A percentile compares a stretch with the other conserved stretches of the same genome.
Evolutionary conservation across 2,797 vertebrate species (phyloP).

Genomic region (Potorous gilbertii): DNA sequence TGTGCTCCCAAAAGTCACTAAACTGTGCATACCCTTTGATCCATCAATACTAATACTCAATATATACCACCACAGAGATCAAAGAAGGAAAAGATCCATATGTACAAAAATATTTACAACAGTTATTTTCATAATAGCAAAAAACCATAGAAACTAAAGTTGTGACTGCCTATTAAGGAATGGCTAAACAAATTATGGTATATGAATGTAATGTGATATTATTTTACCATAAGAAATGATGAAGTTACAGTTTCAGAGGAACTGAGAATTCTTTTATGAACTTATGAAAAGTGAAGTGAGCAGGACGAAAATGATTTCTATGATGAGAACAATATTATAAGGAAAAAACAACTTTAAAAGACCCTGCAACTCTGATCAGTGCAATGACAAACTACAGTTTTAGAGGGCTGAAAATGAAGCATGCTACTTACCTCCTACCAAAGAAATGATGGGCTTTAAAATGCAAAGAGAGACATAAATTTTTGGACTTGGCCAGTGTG

Average conservation of each 20-base stretch:
- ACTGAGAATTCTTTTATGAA: background rate
- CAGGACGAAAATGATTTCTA: background rate
- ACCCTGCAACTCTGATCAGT: background rate
- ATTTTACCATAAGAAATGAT: background rate
- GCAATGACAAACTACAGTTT: background rate
- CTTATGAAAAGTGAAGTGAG: background rate
- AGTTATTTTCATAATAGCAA: background rate
- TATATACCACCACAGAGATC: background rate
- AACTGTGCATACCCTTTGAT: background rate
- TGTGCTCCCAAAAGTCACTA: background rate
- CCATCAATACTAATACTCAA: background rate
- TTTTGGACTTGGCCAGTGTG: background rate
- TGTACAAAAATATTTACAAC: background rate
- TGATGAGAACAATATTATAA: background rate
- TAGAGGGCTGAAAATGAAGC: background rate
- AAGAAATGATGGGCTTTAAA: background rate
- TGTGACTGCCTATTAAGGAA: background rate
- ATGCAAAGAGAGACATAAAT: background rate
- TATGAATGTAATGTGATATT: background rate
- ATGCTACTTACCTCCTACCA: background rate
- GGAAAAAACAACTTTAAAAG: background rate
- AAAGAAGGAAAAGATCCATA: background rate
- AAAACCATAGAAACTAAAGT: background rate
- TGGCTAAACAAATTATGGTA: background rate
- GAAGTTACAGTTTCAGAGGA: background rate